phyloP scores from a whole-genome alignment of 2,113 vertebrate species.

The Trachemys scripta region DNA sequence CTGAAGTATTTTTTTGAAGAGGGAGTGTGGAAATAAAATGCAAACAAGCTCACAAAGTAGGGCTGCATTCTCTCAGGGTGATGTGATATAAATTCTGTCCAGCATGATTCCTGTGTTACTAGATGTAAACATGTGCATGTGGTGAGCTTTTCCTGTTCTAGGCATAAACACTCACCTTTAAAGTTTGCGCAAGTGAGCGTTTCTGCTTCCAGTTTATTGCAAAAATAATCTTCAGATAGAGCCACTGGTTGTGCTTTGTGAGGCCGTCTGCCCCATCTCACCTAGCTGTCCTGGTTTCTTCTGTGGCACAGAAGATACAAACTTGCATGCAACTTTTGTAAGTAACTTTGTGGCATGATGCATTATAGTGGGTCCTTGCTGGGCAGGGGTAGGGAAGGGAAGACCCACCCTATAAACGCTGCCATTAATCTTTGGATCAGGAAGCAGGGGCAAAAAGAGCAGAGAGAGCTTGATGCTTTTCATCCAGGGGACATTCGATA shows the following conservation, averaged over 20 bases:
- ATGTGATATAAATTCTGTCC: neutral
- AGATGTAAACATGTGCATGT: rapidly evolving
- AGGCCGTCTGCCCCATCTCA: neutral
- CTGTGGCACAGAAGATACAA: neutral
- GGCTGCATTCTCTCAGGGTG: neutral
- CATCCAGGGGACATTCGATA: conserved; percentile 14
- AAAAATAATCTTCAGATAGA: neutral
- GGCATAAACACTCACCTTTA: neutral
- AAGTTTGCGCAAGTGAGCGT: neutral
- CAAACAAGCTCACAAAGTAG: neutral
- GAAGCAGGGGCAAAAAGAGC: conserved; percentile 20
- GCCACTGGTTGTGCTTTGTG: neutral
- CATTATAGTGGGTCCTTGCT: neutral
- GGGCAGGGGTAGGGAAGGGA: neutral
- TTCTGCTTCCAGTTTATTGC: neutral
- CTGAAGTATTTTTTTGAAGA: neutral
- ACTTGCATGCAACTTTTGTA: neutral
- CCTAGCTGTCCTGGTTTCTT: neutral
- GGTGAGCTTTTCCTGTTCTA: neutral
- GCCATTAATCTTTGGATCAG: neutral
- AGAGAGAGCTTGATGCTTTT: conserved; percentile 29
- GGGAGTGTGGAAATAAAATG: neutral
- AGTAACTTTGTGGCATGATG: neutral
- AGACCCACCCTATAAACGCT: neutral
- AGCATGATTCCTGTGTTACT: neutral